These are phyloP conservation scores for Florisuga fusca DNA, from an alignment of 2,797 vertebrate species.

Conservation along the genomic window DNA sequence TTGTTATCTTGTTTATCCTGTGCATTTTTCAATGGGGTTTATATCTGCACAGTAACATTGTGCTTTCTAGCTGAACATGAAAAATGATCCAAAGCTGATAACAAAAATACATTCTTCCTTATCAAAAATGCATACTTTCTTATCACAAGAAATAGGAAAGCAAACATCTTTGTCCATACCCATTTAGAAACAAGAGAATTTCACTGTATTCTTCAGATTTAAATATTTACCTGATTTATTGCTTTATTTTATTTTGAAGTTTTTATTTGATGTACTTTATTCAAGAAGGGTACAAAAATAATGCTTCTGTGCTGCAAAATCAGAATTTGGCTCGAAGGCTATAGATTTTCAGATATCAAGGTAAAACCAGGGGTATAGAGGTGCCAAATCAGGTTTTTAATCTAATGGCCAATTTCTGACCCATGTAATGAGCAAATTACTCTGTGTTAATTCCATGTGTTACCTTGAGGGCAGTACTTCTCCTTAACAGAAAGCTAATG, in stretches of 20 bases:
- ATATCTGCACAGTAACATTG: background rate
- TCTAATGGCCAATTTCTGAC: constrained; percentile 1
- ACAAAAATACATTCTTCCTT: constrained; percentile 39
- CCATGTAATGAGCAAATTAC: background rate
- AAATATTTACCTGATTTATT: background rate
- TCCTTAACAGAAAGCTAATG: background rate
- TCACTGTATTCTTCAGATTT: background rate
- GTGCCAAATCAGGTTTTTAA: background rate
- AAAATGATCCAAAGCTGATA: constrained; percentile 44
- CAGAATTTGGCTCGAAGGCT: background rate
- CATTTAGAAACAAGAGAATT: background rate
- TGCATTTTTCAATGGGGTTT: constrained; percentile 19
- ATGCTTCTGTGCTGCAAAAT: background rate
- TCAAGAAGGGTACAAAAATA: background rate
- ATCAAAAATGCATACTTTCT: constrained; percentile 42
- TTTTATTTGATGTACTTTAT: background rate
- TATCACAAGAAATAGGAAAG: constrained; percentile 29
- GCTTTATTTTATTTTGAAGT: background rate
- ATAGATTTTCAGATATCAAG: background rate
- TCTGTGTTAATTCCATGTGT: background rate
- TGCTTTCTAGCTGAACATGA: constrained; percentile 31
- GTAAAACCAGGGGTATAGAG: background rate
- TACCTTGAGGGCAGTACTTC: background rate
- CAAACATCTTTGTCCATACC: background rate
- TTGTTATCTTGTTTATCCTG: constrained; percentile 55